phyloP scores from a whole-genome alignment of 2,113 vertebrate species.

The Cairina moschata region DNA sequence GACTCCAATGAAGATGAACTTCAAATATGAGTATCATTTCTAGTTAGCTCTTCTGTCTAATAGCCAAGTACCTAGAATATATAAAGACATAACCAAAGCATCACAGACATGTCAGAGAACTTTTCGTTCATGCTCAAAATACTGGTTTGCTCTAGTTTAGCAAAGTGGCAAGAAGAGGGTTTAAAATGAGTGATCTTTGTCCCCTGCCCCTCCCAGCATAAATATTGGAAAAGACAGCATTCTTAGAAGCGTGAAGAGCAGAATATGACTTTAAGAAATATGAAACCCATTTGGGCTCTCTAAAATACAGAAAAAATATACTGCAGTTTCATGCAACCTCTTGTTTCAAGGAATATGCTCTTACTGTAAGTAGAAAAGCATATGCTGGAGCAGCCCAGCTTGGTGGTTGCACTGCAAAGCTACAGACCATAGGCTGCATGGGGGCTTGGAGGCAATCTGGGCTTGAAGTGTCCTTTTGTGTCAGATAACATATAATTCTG shows the following conservation, averaged over 20 bases:
- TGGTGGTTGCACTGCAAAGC: neutral
- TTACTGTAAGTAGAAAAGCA: neutral
- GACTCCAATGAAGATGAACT: neutral
- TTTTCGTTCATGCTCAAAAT: neutral
- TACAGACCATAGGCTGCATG: neutral
- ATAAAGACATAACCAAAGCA: neutral
- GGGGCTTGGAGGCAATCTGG: neutral
- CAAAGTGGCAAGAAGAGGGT: neutral
- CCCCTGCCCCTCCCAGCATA: neutral
- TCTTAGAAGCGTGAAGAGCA: neutral
- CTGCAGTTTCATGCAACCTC: neutral
- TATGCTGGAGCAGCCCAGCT: neutral
- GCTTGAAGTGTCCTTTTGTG: neutral
- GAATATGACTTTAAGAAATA: neutral
- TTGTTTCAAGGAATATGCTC: neutral
- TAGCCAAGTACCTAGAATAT: neutral
- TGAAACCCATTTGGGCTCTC: neutral
- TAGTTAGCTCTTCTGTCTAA: neutral
- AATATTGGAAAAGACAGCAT: neutral
- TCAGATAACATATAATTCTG: neutral
- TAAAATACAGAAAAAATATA: neutral
- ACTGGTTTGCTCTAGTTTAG: neutral
- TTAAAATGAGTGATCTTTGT: neutral
- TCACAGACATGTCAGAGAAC: neutral
- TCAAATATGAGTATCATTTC: neutral